phyloP scores from a whole-genome alignment of 2,888 invertebrate species.

The Junonia oenone region DNA sequence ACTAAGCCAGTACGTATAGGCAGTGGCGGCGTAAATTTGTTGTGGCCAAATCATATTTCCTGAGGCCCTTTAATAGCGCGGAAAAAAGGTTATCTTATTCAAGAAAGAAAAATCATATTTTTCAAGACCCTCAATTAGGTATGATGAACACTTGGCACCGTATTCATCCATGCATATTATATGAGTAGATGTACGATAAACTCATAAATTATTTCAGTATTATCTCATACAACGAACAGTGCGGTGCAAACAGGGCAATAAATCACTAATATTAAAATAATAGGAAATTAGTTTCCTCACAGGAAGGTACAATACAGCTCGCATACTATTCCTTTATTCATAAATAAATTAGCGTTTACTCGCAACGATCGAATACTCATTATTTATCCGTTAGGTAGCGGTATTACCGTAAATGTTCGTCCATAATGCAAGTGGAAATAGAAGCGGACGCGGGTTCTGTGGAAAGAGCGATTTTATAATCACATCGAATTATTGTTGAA shows the following conservation, averaged over 20 bases:
- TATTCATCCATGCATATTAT: too few relatives aligned
- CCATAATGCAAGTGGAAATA: neutral
- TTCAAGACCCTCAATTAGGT: too few relatives aligned
- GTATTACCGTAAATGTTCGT: neutral
- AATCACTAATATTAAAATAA: conserved; percentile 10
- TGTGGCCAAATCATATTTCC: too few relatives aligned
- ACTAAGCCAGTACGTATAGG: too few relatives aligned
- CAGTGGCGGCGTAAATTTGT: too few relatives aligned
- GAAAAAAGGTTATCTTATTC: too few relatives aligned
- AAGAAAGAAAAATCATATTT: too few relatives aligned
- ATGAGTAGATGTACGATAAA: neutral
- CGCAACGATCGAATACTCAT: conserved; percentile 16
- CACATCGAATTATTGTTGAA: too few relatives aligned
- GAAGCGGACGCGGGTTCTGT: neutral
- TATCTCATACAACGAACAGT: neutral
- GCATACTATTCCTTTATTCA: conserved; percentile 11
- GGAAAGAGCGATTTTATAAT: neutral
- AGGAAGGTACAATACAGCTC: conserved; percentile 10
- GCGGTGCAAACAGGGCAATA: neutral
- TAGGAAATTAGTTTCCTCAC: conserved; percentile 5
- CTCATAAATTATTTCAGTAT: neutral
- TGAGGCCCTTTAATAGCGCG: too few relatives aligned
- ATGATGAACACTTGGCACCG: too few relatives aligned
- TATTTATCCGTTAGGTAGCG: conserved; percentile 14
- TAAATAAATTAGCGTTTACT: conserved; percentile 19